A percentile compares a stretch with the other conserved stretches of the same genome.
Conservation (phyloP, 2,888 invertebrate genomes). For the Chironomus riparius region DNA sequence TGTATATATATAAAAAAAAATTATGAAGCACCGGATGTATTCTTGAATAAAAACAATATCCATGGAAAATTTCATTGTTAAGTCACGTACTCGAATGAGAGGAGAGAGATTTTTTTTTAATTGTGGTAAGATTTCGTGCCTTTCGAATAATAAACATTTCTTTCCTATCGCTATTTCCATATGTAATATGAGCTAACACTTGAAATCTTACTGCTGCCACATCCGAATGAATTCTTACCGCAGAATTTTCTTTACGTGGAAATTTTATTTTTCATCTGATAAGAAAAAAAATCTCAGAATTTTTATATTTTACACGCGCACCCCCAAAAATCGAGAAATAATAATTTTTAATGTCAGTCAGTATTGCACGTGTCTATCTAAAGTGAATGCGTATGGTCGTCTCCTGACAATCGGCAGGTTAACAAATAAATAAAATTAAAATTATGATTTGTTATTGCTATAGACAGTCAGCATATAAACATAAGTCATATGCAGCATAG, state of each 20-base stretch:
- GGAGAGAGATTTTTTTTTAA: constrained; percentile 15
- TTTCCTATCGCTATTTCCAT: constrained; percentile 2
- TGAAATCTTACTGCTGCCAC: too few relatives aligned
- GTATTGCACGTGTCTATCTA: too few relatives aligned
- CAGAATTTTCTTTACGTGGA: too few relatives aligned
- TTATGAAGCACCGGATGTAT: neutral
- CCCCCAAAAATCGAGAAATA: too few relatives aligned
- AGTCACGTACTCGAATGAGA: constrained; percentile 17
- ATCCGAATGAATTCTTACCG: too few relatives aligned
- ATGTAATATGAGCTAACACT: constrained; percentile 1
- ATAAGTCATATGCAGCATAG: too few relatives aligned
- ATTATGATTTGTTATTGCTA: constrained; percentile 27
- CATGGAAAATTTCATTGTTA: constrained; percentile 15
- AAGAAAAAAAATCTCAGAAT: too few relatives aligned
- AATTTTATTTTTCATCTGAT: too few relatives aligned
- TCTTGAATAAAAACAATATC: constrained; percentile 1
- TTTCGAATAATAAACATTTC: neutral
- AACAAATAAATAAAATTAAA: constrained; percentile 23
- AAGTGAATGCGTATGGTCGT: neutral
- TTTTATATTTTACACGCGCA: too few relatives aligned
- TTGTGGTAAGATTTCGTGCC: constrained; percentile 19
- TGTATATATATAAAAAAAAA: neutral
- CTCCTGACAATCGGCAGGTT: constrained; percentile 17
- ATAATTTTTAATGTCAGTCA: too few relatives aligned
- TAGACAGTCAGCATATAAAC: neutral